phyloP scores from a whole-genome alignment of 2,797 vertebrate species.

The Threskiornis aethiopicus region DNA sequence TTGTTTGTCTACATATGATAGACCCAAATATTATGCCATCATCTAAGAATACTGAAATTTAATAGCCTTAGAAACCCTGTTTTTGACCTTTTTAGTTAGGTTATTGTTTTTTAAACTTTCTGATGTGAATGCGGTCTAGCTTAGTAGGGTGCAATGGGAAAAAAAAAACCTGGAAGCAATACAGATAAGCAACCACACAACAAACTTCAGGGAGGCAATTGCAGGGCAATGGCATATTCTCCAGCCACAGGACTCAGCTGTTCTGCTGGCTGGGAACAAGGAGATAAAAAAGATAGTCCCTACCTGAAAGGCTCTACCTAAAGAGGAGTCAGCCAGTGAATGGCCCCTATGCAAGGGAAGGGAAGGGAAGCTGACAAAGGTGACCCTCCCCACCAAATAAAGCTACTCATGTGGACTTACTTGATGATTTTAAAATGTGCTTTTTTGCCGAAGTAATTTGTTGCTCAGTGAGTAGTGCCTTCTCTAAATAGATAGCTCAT shows the following conservation, averaged over 20 bases:
- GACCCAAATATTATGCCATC: background rate
- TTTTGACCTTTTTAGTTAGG: background rate
- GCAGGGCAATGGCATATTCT: background rate
- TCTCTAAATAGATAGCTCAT: background rate
- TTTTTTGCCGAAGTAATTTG: background rate
- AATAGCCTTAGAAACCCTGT: background rate
- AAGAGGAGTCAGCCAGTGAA: background rate
- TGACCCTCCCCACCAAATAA: background rate
- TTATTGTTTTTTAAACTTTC: background rate
- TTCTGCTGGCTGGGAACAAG: background rate
- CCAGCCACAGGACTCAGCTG: background rate
- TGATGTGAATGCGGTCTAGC: background rate
- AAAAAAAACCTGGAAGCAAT: background rate
- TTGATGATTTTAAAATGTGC: background rate
- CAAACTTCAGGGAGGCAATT: background rate
- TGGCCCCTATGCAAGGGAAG: background rate
- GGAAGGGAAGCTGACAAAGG: background rate
- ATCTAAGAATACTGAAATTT: background rate
- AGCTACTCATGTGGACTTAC: background rate
- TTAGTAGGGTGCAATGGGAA: background rate
- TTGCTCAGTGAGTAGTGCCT: background rate
- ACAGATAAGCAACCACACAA: background rate
- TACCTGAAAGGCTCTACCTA: background rate
- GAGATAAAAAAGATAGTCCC: background rate
- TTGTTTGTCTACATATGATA: background rate